Conservation (phyloP, 2,113 vertebrate species). For the Willisornis vidua region DNA sequence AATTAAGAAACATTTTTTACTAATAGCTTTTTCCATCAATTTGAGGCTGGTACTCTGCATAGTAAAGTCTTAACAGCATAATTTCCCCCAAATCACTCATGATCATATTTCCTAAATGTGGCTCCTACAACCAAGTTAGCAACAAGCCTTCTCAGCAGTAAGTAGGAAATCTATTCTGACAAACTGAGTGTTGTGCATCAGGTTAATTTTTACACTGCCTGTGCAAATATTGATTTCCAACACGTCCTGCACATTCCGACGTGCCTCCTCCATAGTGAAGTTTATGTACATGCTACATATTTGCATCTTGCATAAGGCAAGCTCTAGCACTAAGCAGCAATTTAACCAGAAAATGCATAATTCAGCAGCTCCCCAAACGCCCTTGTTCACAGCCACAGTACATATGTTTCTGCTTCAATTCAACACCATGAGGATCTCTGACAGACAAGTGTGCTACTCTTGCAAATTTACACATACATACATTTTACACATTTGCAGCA, state of each 20-base stretch:
- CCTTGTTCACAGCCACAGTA: background rate
- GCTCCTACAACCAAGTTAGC: constrained; percentile 37
- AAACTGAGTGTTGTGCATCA: background rate
- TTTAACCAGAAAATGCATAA: background rate
- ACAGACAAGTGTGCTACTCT: background rate
- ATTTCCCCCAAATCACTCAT: background rate
- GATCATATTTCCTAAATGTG: constrained; percentile 32
- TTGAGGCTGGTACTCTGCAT: background rate
- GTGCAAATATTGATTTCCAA: background rate
- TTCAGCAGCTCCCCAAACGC: constrained; percentile 12
- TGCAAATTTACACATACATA: background rate
- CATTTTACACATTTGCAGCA: background rate
- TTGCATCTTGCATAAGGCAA: background rate
- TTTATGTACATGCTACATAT: background rate
- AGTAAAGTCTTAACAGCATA: background rate
- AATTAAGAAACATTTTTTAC: constrained; percentile 11
- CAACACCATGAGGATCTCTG: background rate
- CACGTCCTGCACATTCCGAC: background rate
- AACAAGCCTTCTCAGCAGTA: background rate
- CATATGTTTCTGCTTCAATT: background rate
- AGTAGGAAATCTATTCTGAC: background rate
- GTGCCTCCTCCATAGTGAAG: background rate
- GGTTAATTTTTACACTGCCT: background rate
- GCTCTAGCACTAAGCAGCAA: background rate
- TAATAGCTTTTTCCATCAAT: constrained; percentile 26